Base-by-base conservation (phyloP, 2,888 invertebrate genomes). In the Caenorhabditis plicata region DNA sequence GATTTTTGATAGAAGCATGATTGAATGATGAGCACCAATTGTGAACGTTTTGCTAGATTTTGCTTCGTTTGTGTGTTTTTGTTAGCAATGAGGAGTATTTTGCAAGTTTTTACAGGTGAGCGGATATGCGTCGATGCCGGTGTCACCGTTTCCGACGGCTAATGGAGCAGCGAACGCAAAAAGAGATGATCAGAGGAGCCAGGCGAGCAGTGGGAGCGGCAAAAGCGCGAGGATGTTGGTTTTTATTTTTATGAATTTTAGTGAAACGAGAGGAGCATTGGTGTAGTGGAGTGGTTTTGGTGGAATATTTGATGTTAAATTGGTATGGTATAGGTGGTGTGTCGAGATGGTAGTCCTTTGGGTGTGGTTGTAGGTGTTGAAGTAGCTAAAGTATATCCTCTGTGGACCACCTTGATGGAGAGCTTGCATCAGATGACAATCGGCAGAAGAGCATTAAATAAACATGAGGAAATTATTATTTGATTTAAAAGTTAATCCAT, bases 201-300 rank as follows among this genome's bases (percentile, higher is more conserved):
- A 73, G 42, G 68, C 70, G 3, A 73, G 72, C 40, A 74, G 73
- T 40, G 72, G 71, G 39, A 75, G 77, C 41, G 67, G 70, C 38
- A 64, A 64, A 8, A 64, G 70, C 20, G 70, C 72, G 13, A 62
- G 53, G 38, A 73, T 57, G 74, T 74, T 35, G 47, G 57, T 57
- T 26, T 45, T n/a, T 35, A 25, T 33, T 33, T 44, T 33, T 17
- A 39, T 17, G 20, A 26, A 29, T 22, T 36, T 20, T 15, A 13
- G 3, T 7, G 5, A 3, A 19, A 13, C 22, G 36, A n/a, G 15
- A 19, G 13, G 15, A 19, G 3, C 3, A 9, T 7, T 11, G 20
- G 4, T 20, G 39, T 39, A 3, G 36, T 17, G n/a, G n/a, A n/a
- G n/a, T n/a, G n/a, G n/a, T n/a, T n/a, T n/a, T n/a, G n/a, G n/a